Percentiles rank a stretch among this genome's conserved stretches.
Conservation (phyloP, 2,797 vertebrate genomes). For the Anniella stebbinsi region DNA sequence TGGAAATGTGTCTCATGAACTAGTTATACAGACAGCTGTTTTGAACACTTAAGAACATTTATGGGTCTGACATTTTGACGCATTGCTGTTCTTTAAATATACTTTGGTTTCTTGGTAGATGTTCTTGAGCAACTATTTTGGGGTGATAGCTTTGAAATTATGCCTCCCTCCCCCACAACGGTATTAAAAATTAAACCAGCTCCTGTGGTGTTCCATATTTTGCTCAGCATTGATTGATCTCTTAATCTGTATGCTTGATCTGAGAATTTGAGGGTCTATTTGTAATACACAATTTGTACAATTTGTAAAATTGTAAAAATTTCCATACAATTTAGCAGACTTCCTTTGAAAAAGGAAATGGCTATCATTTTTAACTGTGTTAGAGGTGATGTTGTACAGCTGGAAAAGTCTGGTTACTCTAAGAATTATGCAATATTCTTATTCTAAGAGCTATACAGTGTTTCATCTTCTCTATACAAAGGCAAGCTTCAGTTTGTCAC, state of each 20-base stretch:
- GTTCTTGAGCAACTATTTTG: constrained; percentile 60
- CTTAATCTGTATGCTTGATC: constrained; percentile 31
- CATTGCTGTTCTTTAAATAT: constrained; percentile 59
- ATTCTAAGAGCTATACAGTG: not conserved
- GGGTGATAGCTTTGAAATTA: constrained; percentile 50
- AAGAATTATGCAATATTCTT: not conserved
- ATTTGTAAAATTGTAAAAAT: constrained; percentile 28
- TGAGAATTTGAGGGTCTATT: constrained; percentile 1
- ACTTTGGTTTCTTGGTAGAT: constrained; percentile 61
- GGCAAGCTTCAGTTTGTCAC: not conserved
- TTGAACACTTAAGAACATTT: constrained; percentile 70
- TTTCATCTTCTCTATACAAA: not conserved
- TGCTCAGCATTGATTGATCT: constrained; percentile 31
- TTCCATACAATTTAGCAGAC: constrained; percentile 16
- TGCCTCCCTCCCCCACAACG: not conserved
- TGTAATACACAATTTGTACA: no score
- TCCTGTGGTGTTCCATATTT: constrained; percentile 40
- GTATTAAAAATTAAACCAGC: constrained; percentile 36
- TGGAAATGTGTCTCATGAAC: constrained; percentile 55
- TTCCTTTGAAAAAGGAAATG: constrained; percentile 18
- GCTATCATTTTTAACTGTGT: not conserved
- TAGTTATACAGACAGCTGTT: constrained; percentile 52
- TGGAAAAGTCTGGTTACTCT: constrained; percentile 3
- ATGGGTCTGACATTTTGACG: constrained; percentile 63
- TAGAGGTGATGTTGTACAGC: not conserved